Base-by-base conservation (phyloP, 92 coral and sea anemone genomes). In the Epizoanthus scotinus region DNA sequence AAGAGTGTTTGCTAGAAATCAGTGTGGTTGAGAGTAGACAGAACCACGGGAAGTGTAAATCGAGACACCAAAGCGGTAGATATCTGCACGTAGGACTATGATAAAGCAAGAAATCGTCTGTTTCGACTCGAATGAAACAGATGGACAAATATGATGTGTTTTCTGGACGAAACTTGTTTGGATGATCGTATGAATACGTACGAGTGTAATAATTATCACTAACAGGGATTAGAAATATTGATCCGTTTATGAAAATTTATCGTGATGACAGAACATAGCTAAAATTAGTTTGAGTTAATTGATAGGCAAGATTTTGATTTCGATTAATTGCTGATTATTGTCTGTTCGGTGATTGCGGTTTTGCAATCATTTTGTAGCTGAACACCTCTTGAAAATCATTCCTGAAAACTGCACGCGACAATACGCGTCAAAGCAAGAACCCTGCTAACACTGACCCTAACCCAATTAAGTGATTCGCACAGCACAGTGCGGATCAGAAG, bases 181-280 rank as follows among this genome's bases (percentile, higher is more conserved):
- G 36, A 69, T 70, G 71, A 42, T 47, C 20, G 63, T 55, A 60
- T 50, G 73, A 83, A 87, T 78, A 72, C 85, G 81, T 78, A 72
- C 85, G 81, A 56, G 70, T 62, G 88, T 84, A 88, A 88, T 84
- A 88, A 88, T 84, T 88, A 88, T 72, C 87, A 69, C 82, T 26
- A 83, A 83, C 85, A 71, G 56, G 85, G 88, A 64, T 84, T 87
- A 83, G 36, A 65, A 80, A 71, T 78, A 77, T 29, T 84, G 88
- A 87, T 87, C 91, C 88, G 91, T 87, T 87, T 87, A 87, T 57
- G 71, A 64, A 71, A 78, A 84, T 87, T 84, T 78, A 84, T 87
- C 79, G 77, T 73, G 91, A 79, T 84, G 91, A 88, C 88, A 84
- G 88, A 22, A 66, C 60, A 71, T 44, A 63, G 91, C 83, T 78